phyloP scores from a whole-genome alignment of 2,888 invertebrate species.

The Drosophila histrio region DNA sequence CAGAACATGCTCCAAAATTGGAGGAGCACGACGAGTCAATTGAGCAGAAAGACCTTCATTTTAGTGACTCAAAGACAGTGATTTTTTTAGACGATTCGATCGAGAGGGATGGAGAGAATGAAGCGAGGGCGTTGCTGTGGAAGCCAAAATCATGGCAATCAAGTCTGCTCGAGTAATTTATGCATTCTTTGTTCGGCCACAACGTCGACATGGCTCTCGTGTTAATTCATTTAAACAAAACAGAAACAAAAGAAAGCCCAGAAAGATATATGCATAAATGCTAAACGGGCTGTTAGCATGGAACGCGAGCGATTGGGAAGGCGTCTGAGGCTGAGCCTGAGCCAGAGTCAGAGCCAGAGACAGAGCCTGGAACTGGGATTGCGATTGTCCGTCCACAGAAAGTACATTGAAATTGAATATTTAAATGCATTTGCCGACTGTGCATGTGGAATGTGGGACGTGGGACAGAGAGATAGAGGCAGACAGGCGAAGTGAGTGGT shows the following conservation, averaged over 20 bases:
- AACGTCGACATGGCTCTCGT: constrained; percentile 39
- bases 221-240: constrained; percentile 57
- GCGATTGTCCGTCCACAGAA: constrained; percentile 47
- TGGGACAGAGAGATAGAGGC: background rate
- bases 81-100: constrained; percentile 35
- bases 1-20: constrained; percentile 18
- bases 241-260: constrained; percentile 17
- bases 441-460: background rate
- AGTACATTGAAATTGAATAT: constrained; percentile 54
- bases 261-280: constrained; percentile 16
- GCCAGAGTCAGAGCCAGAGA: constrained; percentile 14
- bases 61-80: constrained; percentile 50
- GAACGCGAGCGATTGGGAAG: background rate
- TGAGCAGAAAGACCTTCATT: constrained; percentile 32
- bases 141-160: constrained; percentile 41
- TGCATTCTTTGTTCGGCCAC: constrained; percentile 66
- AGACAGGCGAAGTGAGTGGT: constrained; percentile 30
- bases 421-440: constrained; percentile 59
- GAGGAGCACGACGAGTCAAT: constrained; percentile 35
- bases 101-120: background rate
- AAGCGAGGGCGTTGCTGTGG: background rate
- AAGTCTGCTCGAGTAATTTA: constrained; percentile 57
- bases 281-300: constrained; percentile 8
- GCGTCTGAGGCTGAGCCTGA: background rate
- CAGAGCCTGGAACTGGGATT: constrained; percentile 21